Evolutionary conservation across 2,888 invertebrate genomes (phyloP).

Genomic region (Capitulum mitella): DNA sequence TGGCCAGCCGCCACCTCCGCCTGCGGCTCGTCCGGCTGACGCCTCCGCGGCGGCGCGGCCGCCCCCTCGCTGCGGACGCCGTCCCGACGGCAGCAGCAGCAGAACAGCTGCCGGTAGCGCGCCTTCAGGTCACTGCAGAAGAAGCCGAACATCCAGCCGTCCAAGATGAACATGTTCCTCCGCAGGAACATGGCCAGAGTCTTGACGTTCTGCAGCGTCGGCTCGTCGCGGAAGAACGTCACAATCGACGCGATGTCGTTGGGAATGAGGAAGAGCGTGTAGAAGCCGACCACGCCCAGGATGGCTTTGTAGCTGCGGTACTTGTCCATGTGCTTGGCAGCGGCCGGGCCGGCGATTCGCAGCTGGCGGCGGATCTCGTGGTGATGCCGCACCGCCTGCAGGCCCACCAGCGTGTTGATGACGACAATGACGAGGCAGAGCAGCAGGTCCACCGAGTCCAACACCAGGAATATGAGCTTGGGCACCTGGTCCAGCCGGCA

Average conservation of each 20-base stretch:
- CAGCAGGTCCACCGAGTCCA: neutral
- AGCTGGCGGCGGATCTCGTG: neutral
- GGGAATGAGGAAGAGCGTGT: neutral
- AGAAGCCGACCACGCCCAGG: neutral
- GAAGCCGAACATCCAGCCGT: constrained; percentile 10
- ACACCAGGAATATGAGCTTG: neutral
- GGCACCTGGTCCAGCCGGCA: neutral
- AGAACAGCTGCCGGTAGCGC: neutral
- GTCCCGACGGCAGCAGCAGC: too few species aligned
- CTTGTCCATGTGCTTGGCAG: neutral
- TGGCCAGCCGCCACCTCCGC: too few species aligned
- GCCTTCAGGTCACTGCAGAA: neutral
- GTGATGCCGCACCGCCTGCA: neutral
- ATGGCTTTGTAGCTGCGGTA: neutral
- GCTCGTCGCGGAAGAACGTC: neutral
- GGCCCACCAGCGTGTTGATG: neutral
- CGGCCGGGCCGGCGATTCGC: neutral
- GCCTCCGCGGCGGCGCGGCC: too few species aligned
- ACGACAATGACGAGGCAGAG: neutral
- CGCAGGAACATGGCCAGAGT: neutral
- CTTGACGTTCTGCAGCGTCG: neutral
- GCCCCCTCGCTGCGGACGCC: too few species aligned
- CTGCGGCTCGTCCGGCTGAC: too few species aligned
- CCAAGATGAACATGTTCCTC: neutral
- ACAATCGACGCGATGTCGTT: neutral